Evolutionary conservation across 2,797 vertebrate species (phyloP), one percentile per base, ranked within the genome.

Genomic region (Halcyon leucocephala): DNA sequence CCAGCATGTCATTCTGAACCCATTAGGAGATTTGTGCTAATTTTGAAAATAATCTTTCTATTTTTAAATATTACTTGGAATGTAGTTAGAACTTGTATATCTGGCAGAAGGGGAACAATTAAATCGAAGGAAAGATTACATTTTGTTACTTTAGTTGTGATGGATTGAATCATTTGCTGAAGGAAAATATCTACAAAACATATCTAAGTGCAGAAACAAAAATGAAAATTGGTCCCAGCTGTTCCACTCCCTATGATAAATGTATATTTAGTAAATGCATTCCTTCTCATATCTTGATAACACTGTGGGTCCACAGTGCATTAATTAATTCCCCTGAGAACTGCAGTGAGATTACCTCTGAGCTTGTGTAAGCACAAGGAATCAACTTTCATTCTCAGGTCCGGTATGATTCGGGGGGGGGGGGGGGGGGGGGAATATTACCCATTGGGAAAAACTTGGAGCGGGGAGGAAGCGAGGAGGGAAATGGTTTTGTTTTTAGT

Each of bases 111-210:
- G 49, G 57, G 78, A 97, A 31, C 66, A 89, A 94, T 97, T 91
- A 90, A 92, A 86, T 67, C 52, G 80, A 78, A 96, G 49, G 57
- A 35, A 82, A 77, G 80, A 79, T 95, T 84, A 57, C 82, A 55
- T 91, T 82, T 57, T 86, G 82, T 95, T 93, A 31, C 77, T 90
- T 82, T 73, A 92, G 89, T 90, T 89, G 74, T 95, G 92, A 94
- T 89, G 90, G 74, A 94, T 90, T 64, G 85, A 96, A 72, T 72
- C 4, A 17, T 93, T 93, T 86, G 80, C 69, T 55, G 67, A 90
- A 86, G 93, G 86, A 91, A 90, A 89, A 74, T 65, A 93, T 92
- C 91, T 88, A 55, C 87, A 82, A 90, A 93, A 66, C 51, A 18
- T 79, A 70, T 74, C 55, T 65, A 57, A 93, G 78, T 85, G 81